Conservation (phyloP, 37 sponge, comb jelly and placozoan genomes). For the Theonella swinhoei region DNA sequence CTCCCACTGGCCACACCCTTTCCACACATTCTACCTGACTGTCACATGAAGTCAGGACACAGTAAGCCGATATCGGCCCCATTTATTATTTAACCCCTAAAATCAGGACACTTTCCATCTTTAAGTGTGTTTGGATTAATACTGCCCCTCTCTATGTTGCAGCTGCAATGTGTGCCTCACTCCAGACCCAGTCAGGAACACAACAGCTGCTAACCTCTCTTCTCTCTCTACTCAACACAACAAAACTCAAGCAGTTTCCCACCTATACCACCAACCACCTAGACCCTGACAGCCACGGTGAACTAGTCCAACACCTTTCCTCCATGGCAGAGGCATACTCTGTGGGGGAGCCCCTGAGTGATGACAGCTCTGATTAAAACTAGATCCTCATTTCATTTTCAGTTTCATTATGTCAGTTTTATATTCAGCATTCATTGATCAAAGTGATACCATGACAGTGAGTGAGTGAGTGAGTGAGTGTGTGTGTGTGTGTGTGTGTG, state of each 20-base stretch:
- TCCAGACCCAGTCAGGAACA: slow-evolving; percentile 32
- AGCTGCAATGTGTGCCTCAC: slow-evolving; percentile 48
- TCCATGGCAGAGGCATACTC: slow-evolving; percentile 45
- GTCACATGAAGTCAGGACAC: not conserved
- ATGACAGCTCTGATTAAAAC: not conserved
- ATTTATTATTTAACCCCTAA: no score
- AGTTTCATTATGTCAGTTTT: no score
- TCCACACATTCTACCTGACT: not conserved
- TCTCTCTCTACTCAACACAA: not conserved
- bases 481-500: not conserved
- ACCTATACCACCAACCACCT: slow-evolving; percentile 39
- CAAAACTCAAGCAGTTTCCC: slow-evolving; percentile 9
- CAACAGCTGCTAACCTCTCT: slow-evolving; percentile 17
- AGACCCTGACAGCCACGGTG: slow-evolving; percentile 37
- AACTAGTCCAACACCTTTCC: slow-evolving; percentile 23
- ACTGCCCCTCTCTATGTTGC: no score
- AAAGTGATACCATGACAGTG: no score
- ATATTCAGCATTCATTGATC: no score
- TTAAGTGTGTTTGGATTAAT: no score
- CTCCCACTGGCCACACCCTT: slow-evolving; percentile 2
- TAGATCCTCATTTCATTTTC: not conserved
- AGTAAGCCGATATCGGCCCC: no score
- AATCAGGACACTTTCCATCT: no score
- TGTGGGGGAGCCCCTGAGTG: not conserved
- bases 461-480: no score